Base-by-base conservation (phyloP, 1,140 invertebrate genomes). In the Propsilocerus akamusi region DNA sequence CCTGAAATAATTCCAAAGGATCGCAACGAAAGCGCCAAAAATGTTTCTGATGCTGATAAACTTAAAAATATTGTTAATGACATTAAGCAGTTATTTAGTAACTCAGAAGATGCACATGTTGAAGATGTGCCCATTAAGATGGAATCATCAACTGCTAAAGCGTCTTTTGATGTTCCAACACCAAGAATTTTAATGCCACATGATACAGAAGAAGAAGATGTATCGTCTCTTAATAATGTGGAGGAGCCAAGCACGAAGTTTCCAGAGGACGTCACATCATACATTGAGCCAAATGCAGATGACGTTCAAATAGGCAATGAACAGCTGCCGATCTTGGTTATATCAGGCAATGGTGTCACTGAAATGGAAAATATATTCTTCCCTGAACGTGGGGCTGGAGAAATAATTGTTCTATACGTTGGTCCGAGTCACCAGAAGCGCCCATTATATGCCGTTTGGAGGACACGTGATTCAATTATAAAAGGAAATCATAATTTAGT, bases 341-440 rank as follows among this genome's bases (percentile, higher is more conserved):
- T 46, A 25, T 8, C 49, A 26, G 5, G 22, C 5, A 23, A 26
- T 17, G 37, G 37, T 46, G 11, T 52, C 20, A 12, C 26, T 26
- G 23, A 22, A 1, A 26, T 34, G 3, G 47, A 52, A 25, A 52
- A 48, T 23, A 20, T 5, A 24, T 22, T 48, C 22, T 8, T 52
- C 10, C 51, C 51, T 12, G 17, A 5, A 11, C 4, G 25, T 46
- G n/a, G 8, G 17, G 4, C n/a, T 17, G 52, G 50, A 23, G 54
- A 56, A 51, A 51, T 56, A 26, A 11, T 53, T 6, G 24, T 37
- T 4, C 20, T 56, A 3, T 14, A 37, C 28, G 49, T 54, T 23
- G 47, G 49, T 6, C 5, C 22, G 2, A 20, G 10, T 10, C 5
- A 46, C 10, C 51, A 51, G 14, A 47, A 28, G 12, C 25, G 30